Base-by-base conservation (phyloP, 2,888 invertebrate species). In the Lagria hirta region DNA sequence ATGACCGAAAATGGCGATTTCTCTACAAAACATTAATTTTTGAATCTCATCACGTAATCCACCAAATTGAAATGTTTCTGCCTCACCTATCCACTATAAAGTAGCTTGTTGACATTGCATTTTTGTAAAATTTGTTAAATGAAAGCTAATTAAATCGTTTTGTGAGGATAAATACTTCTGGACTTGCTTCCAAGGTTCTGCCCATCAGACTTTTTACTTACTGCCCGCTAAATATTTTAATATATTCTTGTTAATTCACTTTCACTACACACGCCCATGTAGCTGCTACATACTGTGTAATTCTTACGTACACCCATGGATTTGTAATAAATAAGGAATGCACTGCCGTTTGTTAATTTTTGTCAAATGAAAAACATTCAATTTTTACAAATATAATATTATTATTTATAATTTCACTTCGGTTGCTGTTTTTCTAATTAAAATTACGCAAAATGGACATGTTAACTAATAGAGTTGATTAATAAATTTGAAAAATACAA, bases 171-270 rank as follows among this genome's bases (percentile, higher is more conserved):
- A n/a, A n/a, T n/a, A 24, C 20, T 35, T 17, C 34, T 20, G 42
- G 18, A 36, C 36, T 28, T 30, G 38, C 30, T 11, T 26, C 30
- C 43, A 43, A 43, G 43, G 43, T 43, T 29, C 37, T 43, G 48
- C 43, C 33, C 48, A 48, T 48, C 48, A 30, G 48, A 29, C 33
- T 22, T 18, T n/a, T n/a, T n/a, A n/a, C 29, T 34, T 36, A 41
- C 40, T 34, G 43, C 35, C 43, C 43, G 43, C 42, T 43, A 38
- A 49, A 49, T 56, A 55, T 60, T 60, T 53, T 59, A 58, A 61
- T 57, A 46, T 57, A 62, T 64, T 60, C 62, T 60, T 37, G 61
- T 61, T 57, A 53, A 58, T 57, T 60, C 59, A 62, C 64, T 62
- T 64, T 64, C 64, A 64, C 64, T 61, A 49, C 28, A 43, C 58